Evolutionary conservation across 1,140 invertebrate genomes (phyloP).

Genomic region (Anoplophora glabripennis): DNA sequence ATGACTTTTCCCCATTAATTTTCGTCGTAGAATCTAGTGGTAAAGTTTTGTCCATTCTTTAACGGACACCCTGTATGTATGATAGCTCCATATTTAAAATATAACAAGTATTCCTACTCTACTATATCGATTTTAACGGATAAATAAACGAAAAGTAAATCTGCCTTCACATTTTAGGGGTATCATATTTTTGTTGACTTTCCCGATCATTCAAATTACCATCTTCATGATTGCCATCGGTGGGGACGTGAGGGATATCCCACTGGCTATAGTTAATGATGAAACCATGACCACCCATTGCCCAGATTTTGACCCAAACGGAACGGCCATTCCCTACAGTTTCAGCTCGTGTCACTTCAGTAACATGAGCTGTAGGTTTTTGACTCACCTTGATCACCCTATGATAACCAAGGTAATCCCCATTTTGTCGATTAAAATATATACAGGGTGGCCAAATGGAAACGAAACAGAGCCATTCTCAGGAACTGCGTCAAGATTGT

Average conservation of each 20-base stretch:
- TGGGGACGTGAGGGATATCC: slow-evolving; percentile 67
- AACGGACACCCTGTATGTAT: neutral
- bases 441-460: too few species aligned
- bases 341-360: slow-evolving; percentile 51
- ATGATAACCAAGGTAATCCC: slow-evolving; percentile 49
- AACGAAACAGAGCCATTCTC: too few species aligned
- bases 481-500: too few species aligned
- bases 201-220: slow-evolving; percentile 77
- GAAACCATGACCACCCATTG: slow-evolving; percentile 56
- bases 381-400: slow-evolving; percentile 52
- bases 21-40: too few species aligned
- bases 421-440: neutral
- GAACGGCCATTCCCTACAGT: slow-evolving; percentile 34
- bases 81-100: neutral
- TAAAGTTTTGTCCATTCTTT: neutral
- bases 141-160: neutral
- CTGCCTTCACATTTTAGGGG: slow-evolving; percentile 68
- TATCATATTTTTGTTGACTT: slow-evolving; percentile 73
- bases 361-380: slow-evolving; percentile 60
- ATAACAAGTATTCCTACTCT: neutral
- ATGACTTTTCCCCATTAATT: too few species aligned
- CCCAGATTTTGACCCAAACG: slow-evolving; percentile 37
- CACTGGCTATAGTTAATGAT: slow-evolving; percentile 73
- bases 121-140: neutral
- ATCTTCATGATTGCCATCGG: slow-evolving; percentile 81